Conservation (phyloP, 2,113 vertebrate genomes). For the Ursus arctos region DNA sequence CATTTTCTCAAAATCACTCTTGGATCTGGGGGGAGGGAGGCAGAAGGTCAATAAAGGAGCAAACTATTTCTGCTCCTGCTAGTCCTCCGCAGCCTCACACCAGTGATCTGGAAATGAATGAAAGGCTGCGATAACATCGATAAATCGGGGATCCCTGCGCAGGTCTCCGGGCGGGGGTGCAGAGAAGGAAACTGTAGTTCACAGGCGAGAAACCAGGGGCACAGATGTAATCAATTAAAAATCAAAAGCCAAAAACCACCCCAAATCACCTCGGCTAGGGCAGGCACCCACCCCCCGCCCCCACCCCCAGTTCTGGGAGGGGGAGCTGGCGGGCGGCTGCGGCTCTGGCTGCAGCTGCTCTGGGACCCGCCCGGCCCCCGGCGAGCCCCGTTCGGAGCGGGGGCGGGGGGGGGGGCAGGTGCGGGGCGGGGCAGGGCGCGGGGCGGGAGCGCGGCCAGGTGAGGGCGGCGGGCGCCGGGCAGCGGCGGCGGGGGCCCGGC, state of each 20-base stretch:
- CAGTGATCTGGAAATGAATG: constrained; percentile 65
- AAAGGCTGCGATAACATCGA: neutral
- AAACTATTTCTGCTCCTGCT: neutral
- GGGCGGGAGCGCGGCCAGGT: no score
- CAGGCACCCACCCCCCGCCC: neutral
- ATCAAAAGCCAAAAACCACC: neutral
- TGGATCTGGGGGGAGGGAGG: neutral
- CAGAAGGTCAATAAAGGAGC: neutral
- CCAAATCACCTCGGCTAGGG: neutral
- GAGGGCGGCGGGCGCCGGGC: no score
- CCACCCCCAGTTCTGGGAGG: neutral
- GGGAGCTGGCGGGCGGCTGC: neutral
- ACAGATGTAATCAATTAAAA: neutral
- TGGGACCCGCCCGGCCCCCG: neutral
- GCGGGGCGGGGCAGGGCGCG: no score
- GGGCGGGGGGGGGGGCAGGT: no score
- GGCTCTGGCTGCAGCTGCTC: neutral
- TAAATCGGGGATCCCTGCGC: neutral
- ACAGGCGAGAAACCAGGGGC: neutral
- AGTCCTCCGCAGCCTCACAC: neutral
- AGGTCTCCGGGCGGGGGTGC: neutral
- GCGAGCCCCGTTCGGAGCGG: fast-evolving
- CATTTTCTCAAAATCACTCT: neutral
- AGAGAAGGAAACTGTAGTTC: neutral
- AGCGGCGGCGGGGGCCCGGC: no score